Evolutionary conservation across 2,888 invertebrate genomes (phyloP), one percentile per base, ranked within the genome.

Genomic region (Amiota minor): DNA sequence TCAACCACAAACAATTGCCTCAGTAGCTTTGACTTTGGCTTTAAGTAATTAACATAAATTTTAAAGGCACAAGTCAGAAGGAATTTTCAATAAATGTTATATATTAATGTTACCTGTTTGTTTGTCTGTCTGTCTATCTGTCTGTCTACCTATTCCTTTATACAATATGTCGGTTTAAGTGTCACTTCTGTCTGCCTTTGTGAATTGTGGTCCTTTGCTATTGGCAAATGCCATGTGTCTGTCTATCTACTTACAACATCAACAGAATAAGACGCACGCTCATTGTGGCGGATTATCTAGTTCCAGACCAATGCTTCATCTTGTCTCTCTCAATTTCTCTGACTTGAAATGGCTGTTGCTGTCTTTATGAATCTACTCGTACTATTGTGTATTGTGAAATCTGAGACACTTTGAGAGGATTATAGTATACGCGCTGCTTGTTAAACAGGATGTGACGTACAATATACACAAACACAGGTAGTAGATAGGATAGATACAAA

Each of bases 31-130:
- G n/a, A 47, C 45, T 18, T 46, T 64, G 64, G 45, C 64, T 64
- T 65, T 47, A 45, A 65, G 64, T 65, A 65, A 65, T 65, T 65
- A 65, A 65, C 64, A 65, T 65, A 65, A 65, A 65, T 65, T 65
- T 65, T 65, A 65, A 65, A 35, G 46, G 46, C 64, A n/a, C 18
- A 47, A 16, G 10, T 16, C 35, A 35, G 35, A 35, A 35, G 35
- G 16, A 16, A 47, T 46, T 16, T 46, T 23, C 14, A 20, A 35
- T 61, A 61, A 23, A 35, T 35, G 35, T 35, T 35, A 35, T 35
- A 35, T 35, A 35, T 35, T 35, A n/a, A n/a, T n/a, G 35, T 35
- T 35, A 35, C 35, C 35, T 35, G 35, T 35, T 0, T 35, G 6
- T 35, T 2, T 64, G 64, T 4, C 23, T 23, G 61, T 9, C 18